Percentiles rank a stretch among this genome's conserved stretches.
phyloP scores from a whole-genome alignment of 2,888 invertebrate genomes.

The Mantis religiosa region DNA sequence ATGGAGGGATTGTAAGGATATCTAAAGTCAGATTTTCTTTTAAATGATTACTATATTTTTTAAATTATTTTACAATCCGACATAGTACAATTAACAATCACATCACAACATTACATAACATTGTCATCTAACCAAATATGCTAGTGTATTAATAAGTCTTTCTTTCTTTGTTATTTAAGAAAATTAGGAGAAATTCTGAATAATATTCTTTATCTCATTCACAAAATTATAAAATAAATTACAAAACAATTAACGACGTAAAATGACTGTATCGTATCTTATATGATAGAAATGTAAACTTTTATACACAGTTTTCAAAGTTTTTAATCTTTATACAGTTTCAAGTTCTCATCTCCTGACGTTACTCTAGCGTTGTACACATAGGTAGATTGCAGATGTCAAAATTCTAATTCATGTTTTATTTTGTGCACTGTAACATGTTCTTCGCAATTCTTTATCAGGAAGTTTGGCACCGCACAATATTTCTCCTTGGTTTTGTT shows the following conservation, averaged over 20 bases:
- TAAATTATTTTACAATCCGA: not conserved
- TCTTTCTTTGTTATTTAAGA: not conserved
- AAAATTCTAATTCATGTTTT: not conserved
- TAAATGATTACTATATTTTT: not conserved
- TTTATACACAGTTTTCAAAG: not conserved
- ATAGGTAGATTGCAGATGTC: not conserved
- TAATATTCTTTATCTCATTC: not conserved
- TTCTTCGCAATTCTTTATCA: not conserved
- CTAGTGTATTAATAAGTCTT: not conserved
- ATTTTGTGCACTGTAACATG: not conserved
- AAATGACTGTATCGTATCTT: not conserved
- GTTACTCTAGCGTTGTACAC: not conserved
- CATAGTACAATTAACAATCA: not conserved
- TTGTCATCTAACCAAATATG: not conserved
- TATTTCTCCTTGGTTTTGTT: no score
- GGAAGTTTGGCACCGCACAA: not conserved
- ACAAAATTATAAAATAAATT: not conserved
- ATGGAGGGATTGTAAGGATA: no score
- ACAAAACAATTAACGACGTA: not conserved
- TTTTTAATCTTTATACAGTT: not conserved
- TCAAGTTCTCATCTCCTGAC: not conserved
- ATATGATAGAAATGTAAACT: not conserved
- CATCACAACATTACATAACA: not conserved
- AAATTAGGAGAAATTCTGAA: not conserved
- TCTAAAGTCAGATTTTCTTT: not conserved